Conservation (phyloP, 2,888 invertebrate genomes). For the Barypeithes pellucidus region DNA sequence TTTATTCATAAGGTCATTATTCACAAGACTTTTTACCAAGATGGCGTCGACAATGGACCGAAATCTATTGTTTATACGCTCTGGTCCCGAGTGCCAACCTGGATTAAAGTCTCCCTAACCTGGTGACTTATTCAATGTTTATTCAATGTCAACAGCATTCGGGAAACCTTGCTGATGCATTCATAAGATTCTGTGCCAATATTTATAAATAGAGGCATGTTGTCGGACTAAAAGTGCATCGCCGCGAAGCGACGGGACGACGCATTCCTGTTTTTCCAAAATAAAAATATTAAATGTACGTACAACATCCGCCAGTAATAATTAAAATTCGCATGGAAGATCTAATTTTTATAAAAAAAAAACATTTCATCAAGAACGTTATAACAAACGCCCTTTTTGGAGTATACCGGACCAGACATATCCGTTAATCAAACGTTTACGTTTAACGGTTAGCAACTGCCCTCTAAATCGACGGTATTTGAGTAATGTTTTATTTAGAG, state of each 20-base stretch:
- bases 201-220: constrained; percentile 18
- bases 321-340: too few species aligned
- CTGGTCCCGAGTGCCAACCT: constrained; percentile 41
- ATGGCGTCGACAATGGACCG: background rate
- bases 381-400: too few species aligned
- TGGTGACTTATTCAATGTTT: constrained; percentile 39
- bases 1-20: too few species aligned
- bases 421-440: background rate
- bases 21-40: background rate
- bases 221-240: background rate
- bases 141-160: constrained; percentile 46
- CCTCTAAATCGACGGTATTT: constrained; percentile 11
- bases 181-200: constrained; percentile 35
- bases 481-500: constrained; percentile 39
- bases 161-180: constrained; percentile 42
- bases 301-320: too few species aligned
- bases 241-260: too few species aligned
- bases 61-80: constrained; percentile 40
- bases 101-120: constrained; percentile 44
- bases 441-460: background rate
- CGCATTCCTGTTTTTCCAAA: too few species aligned
- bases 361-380: too few species aligned
- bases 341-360: too few species aligned
- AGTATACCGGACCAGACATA: background rate
- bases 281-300: too few species aligned